Percentiles rank a stretch among this genome's conserved stretches.
phyloP scores from a whole-genome alignment of 2,888 invertebrate genomes.

The Latrodectus elegans region DNA sequence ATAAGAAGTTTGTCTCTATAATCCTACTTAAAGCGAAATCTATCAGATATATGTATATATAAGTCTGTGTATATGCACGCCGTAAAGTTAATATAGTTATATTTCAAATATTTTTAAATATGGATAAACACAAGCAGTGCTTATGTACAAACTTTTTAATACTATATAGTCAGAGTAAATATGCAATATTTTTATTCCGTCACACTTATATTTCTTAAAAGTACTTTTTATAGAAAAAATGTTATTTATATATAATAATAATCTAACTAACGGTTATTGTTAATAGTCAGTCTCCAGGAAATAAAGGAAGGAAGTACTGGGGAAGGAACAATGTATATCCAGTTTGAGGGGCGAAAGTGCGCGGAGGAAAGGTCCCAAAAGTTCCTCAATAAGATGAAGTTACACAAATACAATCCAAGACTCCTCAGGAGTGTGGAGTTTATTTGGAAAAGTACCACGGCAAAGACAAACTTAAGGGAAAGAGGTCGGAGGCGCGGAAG shows the following conservation, averaged over 20 bases:
- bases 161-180: no score
- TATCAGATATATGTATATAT: constrained; percentile 23
- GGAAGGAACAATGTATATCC: constrained; percentile 44
- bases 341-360: constrained; percentile 22
- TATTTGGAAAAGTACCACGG: constrained; percentile 7
- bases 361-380: constrained; percentile 45
- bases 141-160: no score
- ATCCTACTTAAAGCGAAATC: constrained; percentile 45
- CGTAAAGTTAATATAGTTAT: no score
- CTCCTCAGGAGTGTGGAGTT: constrained; percentile 8
- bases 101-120: background rate
- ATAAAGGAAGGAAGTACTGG: no score
- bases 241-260: no score
- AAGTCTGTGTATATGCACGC: background rate
- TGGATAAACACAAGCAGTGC: background rate
- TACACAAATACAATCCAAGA: constrained; percentile 19
- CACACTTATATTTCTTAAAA: no score
- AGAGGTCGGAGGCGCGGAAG: constrained; percentile 20
- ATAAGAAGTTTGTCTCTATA: constrained; percentile 40
- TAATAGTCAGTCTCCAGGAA: no score
- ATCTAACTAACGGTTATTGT: no score
- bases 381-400: constrained; percentile 13
- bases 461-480: constrained; percentile 43
- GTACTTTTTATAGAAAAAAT: no score
- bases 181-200: no score